These are phyloP conservation scores for Phrynocephalus forsythii DNA, from an alignment of 2,797 vertebrate species.

Conservation along the genomic window DNA sequence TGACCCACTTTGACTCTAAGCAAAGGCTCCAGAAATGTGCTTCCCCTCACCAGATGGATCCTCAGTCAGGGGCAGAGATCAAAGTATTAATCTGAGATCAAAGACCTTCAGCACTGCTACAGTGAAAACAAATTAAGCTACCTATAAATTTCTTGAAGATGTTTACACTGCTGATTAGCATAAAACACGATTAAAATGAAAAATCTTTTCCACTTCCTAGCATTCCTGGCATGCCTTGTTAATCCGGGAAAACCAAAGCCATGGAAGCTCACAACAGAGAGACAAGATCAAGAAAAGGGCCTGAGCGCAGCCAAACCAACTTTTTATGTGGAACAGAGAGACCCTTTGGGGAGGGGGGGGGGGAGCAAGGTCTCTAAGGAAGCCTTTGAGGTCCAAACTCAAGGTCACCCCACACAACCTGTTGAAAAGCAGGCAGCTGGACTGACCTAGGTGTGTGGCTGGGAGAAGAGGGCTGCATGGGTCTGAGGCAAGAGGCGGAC, in stretches of 20 bases:
- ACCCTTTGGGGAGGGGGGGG: too few relatives aligned
- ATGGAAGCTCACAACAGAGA: slow-evolving; percentile 25
- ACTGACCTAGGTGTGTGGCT: too few relatives aligned
- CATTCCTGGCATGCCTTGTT: slow-evolving; percentile 45
- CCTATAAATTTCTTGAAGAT: slow-evolving; percentile 70
- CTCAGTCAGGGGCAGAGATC: slow-evolving; percentile 65
- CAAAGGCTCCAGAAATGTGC: slow-evolving; percentile 21
- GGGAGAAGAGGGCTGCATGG: too few relatives aligned
- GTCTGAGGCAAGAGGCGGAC: too few relatives aligned
- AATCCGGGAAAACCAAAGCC: slow-evolving; percentile 35
- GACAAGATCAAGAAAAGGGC: slow-evolving; percentile 29
- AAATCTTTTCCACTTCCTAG: background rate
- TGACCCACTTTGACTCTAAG: slow-evolving; percentile 42
- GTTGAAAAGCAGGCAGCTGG: background rate
- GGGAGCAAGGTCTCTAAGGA: background rate
- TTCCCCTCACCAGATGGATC: slow-evolving; percentile 2
- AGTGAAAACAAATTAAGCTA: slow-evolving; percentile 66
- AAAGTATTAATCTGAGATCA: slow-evolving; percentile 74
- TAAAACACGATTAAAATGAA: slow-evolving; percentile 63
- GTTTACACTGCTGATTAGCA: slow-evolving; percentile 75
- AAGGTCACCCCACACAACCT: background rate
- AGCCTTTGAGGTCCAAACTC: too few relatives aligned
- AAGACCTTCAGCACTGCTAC: slow-evolving; percentile 61
- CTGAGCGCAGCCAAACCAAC: background rate
- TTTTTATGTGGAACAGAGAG: rapidly evolving